Conservation (phyloP, 1,140 invertebrate species). For the Aphelenchoides avenae region DNA sequence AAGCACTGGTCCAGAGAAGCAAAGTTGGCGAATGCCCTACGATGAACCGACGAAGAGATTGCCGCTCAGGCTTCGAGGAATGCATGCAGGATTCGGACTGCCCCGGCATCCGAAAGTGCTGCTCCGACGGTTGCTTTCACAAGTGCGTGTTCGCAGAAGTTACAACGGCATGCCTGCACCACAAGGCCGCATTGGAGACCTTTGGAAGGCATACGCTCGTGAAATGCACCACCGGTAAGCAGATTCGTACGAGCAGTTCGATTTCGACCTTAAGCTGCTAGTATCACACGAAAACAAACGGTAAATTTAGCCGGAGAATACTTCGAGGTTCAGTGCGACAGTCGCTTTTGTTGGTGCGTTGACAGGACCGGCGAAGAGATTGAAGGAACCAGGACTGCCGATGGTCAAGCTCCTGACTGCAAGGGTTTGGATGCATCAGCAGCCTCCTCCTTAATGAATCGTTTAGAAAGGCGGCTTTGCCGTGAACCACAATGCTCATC, state of each 20-base stretch:
- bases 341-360: slow-evolving; percentile 47
- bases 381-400: slow-evolving; percentile 36
- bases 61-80: slow-evolving; percentile 27
- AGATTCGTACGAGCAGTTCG: neutral
- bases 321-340: slow-evolving; percentile 40
- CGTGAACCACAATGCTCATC: slow-evolving; percentile 17
- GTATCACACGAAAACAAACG: no score
- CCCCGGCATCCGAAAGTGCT: slow-evolving; percentile 45
- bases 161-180: slow-evolving; percentile 46
- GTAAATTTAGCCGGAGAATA: slow-evolving; percentile 39
- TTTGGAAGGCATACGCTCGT: slow-evolving; percentile 16
- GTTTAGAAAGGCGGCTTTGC: slow-evolving; percentile 29
- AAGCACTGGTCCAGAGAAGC: slow-evolving; percentile 18
- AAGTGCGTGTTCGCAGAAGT: slow-evolving; percentile 41
- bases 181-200: slow-evolving; percentile 34
- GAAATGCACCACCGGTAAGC: slow-evolving; percentile 34
- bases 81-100: slow-evolving; percentile 40
- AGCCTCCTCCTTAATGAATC: slow-evolving; percentile 10
- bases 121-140: slow-evolving; percentile 45
- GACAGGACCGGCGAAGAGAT: slow-evolving; percentile 38
- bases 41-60: slow-evolving; percentile 5
- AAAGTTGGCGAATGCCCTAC: slow-evolving; percentile 28
- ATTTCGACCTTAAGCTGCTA: no score
- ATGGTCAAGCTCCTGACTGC: slow-evolving; percentile 35
- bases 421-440: neutral